A percentile compares a stretch with the other conserved stretches of the same genome.
These are phyloP conservation scores for Druon quercuslanigerum DNA, from an alignment of 1,140 invertebrate species.

Conservation along the genomic window DNA sequence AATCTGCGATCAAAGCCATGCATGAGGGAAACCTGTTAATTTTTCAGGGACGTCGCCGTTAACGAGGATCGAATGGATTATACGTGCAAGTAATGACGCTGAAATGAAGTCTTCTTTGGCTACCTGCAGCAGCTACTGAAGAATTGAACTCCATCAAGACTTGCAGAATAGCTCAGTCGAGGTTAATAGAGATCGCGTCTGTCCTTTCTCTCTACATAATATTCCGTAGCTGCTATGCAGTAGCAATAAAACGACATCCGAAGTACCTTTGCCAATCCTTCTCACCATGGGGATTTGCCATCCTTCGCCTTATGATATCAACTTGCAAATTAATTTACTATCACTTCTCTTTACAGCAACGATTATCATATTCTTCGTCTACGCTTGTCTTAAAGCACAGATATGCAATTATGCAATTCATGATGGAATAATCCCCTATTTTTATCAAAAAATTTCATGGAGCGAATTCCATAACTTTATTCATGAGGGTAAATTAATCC, in stretches of 20 bases:
- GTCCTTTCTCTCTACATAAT: slow-evolving; percentile 52
- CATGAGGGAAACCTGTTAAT: neutral
- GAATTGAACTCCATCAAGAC: slow-evolving; percentile 56
- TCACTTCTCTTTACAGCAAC: neutral
- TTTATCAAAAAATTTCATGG: no score
- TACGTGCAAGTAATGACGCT: slow-evolving; percentile 59
- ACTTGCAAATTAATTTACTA: slow-evolving; percentile 14
- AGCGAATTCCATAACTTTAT: no score
- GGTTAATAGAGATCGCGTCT: slow-evolving; percentile 71
- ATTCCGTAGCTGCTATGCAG: slow-evolving; percentile 35
- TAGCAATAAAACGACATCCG: slow-evolving; percentile 17
- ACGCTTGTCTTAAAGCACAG: neutral
- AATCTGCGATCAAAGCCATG: no score
- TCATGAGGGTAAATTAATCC: no score
- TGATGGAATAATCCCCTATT: no score
- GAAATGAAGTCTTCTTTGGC: slow-evolving; percentile 52
- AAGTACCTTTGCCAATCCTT: slow-evolving; percentile 14
- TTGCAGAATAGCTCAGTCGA: slow-evolving; percentile 43
- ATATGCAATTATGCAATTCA: no score
- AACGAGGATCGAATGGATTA: slow-evolving; percentile 63
- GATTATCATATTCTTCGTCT: neutral
- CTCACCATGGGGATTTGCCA: neutral
- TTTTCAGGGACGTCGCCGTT: slow-evolving; percentile 10
- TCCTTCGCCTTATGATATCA: neutral
- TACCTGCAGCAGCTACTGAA: slow-evolving; percentile 54